Base-by-base conservation (phyloP, 2,888 invertebrate species). In the Ochropleura leucogaster region DNA sequence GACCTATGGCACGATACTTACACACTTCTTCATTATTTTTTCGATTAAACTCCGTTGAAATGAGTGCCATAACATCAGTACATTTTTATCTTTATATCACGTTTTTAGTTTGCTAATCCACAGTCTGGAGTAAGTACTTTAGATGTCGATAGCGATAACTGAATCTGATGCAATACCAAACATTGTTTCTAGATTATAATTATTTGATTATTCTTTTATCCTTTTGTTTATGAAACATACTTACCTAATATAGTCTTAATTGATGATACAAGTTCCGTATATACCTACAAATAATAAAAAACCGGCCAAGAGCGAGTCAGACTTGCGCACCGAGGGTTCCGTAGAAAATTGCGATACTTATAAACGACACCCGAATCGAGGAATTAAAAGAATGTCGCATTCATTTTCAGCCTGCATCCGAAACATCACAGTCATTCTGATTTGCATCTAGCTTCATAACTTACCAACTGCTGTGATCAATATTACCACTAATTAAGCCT, bases 151-250 rank as follows among this genome's bases (percentile, higher is more conserved):
- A 75, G 7, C 12, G 10, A 20, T 7, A 51, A 4, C 16, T 47
- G 49, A 40, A n/a, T 14, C 57, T 74, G 77, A 77, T 51, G 77
- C 68, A 74, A 74, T 46, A 46, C 5, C 10, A 68, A 77, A 77
- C 5, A 51, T 57, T 77, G 30, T 51, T 47, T 59, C 49, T 18
- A 59, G 44, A 67, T n/a, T n/a, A n/a, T 20, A 59, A 60, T 62
- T 6, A 6, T 42, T 10, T 12, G 44, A 60, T n/a, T 46, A 30
- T 74, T 20, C 12, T 30, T 40, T 47, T 20, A 47, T 63, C 42
- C 46, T 62, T 5, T 18, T 0, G 6, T 62, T 10, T 18, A 7
- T 40, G 14, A 62, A 53, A 18, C 51, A 42, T 20, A 46, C 9
- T 7, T 51, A n/a, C 20, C 10, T n/a, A 4, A 9, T 59, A 60